Evolutionary conservation across 2,888 invertebrate species (phyloP), one percentile per base, ranked within the genome.

Genomic region (Idaea biselata): DNA sequence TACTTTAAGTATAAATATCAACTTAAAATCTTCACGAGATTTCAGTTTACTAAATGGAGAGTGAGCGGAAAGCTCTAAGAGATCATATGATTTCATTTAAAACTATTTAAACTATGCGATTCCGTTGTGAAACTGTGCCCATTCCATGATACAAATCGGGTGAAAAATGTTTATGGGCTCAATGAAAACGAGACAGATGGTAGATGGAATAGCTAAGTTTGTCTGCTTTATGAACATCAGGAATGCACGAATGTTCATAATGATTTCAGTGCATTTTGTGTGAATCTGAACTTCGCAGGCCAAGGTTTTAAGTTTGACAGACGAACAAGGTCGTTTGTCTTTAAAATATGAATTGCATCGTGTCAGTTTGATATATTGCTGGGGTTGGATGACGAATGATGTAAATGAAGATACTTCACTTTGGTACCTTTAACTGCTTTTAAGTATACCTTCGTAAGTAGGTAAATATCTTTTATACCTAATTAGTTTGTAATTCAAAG

Each of bases 281-380:
- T 75, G 75, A 77, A 81, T 76, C 69, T 68, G 76, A 83, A 82
- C 78, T 79, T 78, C 71, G 74, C 73, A 67, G 79, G 82, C 83
- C 86, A 87, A 86, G 87, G 87, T 70, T 67, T 60, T 62, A 18
- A 11, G 60, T 63, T 69, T 78, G 82, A 81, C 77, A 74, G 78
- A 80, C 73, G 74, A 77, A 84, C 83, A 81, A 86, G 86, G 84
- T 57, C 63, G 66, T 67, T n/a, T 65, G 65, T 69, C 66, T 61
- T 59, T 59, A 62, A 66, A 55, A 64, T 55, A 61, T 64, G 55
- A 64, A 67, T 18, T 66, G 65, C 64, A 69, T 60, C 58, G 58
- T 32, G 56, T 56, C 56, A 58, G 60, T 62, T 14, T 18, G 60
- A 64, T 65, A 54, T 54, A 65, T 63, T 58, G 55, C 18, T 14